Evolutionary conservation across 1,140 invertebrate genomes (phyloP), one percentile per base, ranked within the genome.

Genomic region (Contarinia nasturtii): DNA sequence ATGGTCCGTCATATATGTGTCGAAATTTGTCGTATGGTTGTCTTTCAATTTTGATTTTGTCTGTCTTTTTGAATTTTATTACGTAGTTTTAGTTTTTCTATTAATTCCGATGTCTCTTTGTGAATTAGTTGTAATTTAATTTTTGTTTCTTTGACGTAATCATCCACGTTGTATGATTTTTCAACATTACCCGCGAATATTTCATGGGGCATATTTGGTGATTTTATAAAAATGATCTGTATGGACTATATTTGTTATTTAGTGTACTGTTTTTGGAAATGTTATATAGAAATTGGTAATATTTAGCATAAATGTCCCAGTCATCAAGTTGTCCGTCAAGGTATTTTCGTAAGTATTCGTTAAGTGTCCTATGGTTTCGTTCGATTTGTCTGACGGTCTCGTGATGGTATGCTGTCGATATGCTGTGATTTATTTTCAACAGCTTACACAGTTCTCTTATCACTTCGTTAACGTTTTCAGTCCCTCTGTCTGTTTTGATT

Each of bases 401-500:
- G n/a, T n/a, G n/a, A n/a, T n/a, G n/a, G n/a, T n/a, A n/a, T n/a
- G n/a, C n/a, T n/a, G n/a, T n/a, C n/a, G n/a, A n/a, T n/a, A n/a
- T n/a, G n/a, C 43, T 50, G 40, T 50, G 47, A n/a, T 18, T 27
- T 17, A 44, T 50, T 41, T 33, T 18, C 2, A 50, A 44, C 17
- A 50, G 17, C 21, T 33, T 50, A 47, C 11, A 36, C 12, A 50
- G 11, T 47, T 48, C 14, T 27, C 14, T 47, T 8, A 48, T 14
- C 8, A 46, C 27, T 47, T 46, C 20, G 47, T 55, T 55, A 45
- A 48, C 52, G 47, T 55, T 51, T 45, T 56, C 52, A 36, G 51
- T 44, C 15, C 48, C 50, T 33, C 46, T 48, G 22, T 49, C 45
- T 3, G 49, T 46, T n/a, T 33, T 34, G 17, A 48, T 43, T 33